phyloP scores from a whole-genome alignment of 2,113 vertebrate species.

The Lepus europaeus region DNA sequence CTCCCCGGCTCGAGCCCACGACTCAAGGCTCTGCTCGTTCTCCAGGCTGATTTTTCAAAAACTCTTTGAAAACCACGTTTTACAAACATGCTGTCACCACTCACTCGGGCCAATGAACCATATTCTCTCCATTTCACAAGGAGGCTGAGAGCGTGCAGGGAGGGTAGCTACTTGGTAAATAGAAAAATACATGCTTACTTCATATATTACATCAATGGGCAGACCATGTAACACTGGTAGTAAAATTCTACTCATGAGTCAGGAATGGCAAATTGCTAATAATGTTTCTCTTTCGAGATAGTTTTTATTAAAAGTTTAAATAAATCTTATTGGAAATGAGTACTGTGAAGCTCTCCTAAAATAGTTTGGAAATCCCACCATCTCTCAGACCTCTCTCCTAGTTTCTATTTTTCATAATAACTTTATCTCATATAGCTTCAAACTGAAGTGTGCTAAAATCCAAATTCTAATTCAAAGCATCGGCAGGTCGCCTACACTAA shows the following conservation, averaged over 20 bases:
- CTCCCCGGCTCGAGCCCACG: no score
- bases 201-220: background rate
- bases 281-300: background rate
- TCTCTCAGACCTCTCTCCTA: background rate
- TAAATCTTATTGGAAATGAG: background rate
- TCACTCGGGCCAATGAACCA: background rate
- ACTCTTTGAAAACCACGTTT: background rate
- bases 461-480: conserved; percentile 17
- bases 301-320: conserved; percentile 7
- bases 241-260: background rate
- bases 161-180: background rate
- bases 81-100: background rate
- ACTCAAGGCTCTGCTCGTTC: no score
- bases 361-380: background rate
- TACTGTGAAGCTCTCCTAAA: background rate
- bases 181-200: background rate
- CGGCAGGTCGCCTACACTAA: conserved; percentile 22
- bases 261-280: background rate
- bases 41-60: no score
- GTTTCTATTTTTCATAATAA: background rate
- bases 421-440: conserved; percentile 54
- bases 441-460: conserved; percentile 56
- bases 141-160: rapidly evolving
- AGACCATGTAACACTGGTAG: background rate
- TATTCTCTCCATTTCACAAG: background rate